A percentile compares a stretch with the other conserved stretches of the same genome.
Evolutionary conservation across 2,797 vertebrate species (phyloP).

Genomic region (Synanceia verrucosa): DNA sequence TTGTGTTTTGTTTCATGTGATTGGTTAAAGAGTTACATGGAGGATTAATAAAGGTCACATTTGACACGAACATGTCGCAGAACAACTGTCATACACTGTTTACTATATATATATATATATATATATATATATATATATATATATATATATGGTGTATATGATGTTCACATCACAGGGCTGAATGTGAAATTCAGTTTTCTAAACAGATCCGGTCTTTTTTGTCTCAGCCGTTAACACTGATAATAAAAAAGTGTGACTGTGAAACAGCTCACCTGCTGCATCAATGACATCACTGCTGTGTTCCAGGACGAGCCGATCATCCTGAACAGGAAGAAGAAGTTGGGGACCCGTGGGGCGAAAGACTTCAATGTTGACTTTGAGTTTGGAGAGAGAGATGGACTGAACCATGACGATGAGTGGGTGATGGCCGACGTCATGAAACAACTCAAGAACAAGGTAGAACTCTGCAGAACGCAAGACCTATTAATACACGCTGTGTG

Average conservation of each 20-base stretch:
- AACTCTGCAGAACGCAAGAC: neutral
- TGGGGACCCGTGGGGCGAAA: conserved; percentile 50
- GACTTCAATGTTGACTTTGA: conserved; percentile 88
- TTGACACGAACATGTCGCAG: neutral
- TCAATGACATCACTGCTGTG: too few relatives aligned
- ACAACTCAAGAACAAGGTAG: conserved; percentile 90
- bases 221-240: too few relatives aligned
- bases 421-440: conserved; percentile 87
- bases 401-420: conserved; percentile 78
- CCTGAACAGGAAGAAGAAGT: conserved; percentile 81
- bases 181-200: too few relatives aligned
- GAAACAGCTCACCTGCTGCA: too few relatives aligned
- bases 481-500: too few relatives aligned
- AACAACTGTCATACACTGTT: neutral
- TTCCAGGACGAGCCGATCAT: conserved; percentile 79
- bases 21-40: neutral
- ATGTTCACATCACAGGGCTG: too few relatives aligned
- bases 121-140: neutral
- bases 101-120: neutral
- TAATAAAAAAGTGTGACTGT: too few relatives aligned
- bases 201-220: too few relatives aligned
- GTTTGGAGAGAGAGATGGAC: conserved; percentile 87
- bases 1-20: neutral
- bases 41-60: neutral
- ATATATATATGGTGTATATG: neutral